Evolutionary conservation across 2,113 vertebrate species (phyloP).

Genomic region (Stictonetta naevosa): DNA sequence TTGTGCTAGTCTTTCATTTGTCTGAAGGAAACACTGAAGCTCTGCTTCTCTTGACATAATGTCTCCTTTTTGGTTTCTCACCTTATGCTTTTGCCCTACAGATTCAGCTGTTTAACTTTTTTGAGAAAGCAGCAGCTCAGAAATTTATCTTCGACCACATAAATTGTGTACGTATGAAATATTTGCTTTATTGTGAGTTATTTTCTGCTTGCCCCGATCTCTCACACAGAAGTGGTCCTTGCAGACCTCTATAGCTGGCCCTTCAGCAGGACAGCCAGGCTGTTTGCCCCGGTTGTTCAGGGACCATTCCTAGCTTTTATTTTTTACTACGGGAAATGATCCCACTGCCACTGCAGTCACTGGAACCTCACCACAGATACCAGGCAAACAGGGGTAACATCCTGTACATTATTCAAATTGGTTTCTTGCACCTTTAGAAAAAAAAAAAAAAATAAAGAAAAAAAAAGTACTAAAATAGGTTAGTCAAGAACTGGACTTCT

Average conservation of each 20-base stretch:
- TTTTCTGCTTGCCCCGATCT: not conserved
- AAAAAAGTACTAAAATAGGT: not conserved
- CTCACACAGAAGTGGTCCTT: not conserved
- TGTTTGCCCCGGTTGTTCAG: fast-evolving
- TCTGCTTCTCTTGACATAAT: not conserved
- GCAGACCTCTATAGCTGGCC: not conserved
- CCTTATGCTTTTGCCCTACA: slow-evolving; percentile 25
- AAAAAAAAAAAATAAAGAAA: no score
- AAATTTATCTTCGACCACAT: slow-evolving; percentile 84
- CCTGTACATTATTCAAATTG: not conserved
- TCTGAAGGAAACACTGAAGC: not conserved
- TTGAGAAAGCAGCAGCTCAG: slow-evolving; percentile 75
- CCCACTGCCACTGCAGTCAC: not conserved
- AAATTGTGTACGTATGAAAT: slow-evolving; percentile 78
- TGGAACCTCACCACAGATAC: fast-evolving
- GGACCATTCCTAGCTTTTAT: not conserved
- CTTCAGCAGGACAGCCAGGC: not conserved
- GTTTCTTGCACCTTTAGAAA: not conserved
- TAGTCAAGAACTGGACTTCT: not conserved
- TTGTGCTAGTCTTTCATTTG: not conserved
- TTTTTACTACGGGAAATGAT: not conserved
- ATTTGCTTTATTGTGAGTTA: not conserved
- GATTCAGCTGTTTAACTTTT: slow-evolving; percentile 86
- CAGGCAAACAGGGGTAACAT: not conserved
- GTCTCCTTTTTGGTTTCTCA: not conserved